A percentile compares a stretch with the other conserved stretches of the same genome.
Evolutionary conservation across 1,140 invertebrate species (phyloP).

Genomic region (Cepaea nemoralis): DNA sequence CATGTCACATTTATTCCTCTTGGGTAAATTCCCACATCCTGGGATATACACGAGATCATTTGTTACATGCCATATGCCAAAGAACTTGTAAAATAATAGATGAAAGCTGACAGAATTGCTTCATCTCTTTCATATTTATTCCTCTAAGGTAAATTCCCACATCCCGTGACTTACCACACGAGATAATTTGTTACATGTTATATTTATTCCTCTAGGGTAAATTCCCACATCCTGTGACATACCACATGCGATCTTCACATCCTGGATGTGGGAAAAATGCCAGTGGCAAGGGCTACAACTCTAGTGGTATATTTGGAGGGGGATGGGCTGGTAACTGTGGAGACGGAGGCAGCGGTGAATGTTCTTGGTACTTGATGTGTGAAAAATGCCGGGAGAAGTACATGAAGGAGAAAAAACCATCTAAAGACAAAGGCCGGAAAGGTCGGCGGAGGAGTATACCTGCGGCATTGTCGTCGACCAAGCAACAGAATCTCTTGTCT

Average conservation of each 20-base stretch:
- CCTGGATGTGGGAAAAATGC: conserved; percentile 89
- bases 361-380: conserved; percentile 92
- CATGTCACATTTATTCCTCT: too few relatives aligned
- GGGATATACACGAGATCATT: too few relatives aligned
- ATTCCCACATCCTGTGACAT: conserved; percentile 84
- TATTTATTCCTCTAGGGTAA: conserved; percentile 6
- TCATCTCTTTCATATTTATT: neutral
- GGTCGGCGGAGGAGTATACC: conserved; percentile 62
- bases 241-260: conserved; percentile 91
- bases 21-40: conserved; percentile 77
- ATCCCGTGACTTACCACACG: conserved; percentile 93
- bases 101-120: too few relatives aligned
- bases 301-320: conserved; percentile 85
- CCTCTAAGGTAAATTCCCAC: conserved; percentile 71
- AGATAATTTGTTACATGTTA: neutral
- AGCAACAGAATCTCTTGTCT: conserved; percentile 59
- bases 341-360: conserved; percentile 85
- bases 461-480: conserved; percentile 36
- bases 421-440: conserved; percentile 70
- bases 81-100: too few relatives aligned
- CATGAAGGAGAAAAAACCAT: conserved; percentile 75
- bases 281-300: conserved; percentile 90
- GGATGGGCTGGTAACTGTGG: conserved; percentile 91
- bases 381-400: conserved; percentile 89
- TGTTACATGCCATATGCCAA: too few relatives aligned